Base-by-base conservation (phyloP, 2,888 invertebrate genomes). In the Stomorhina lunata region DNA sequence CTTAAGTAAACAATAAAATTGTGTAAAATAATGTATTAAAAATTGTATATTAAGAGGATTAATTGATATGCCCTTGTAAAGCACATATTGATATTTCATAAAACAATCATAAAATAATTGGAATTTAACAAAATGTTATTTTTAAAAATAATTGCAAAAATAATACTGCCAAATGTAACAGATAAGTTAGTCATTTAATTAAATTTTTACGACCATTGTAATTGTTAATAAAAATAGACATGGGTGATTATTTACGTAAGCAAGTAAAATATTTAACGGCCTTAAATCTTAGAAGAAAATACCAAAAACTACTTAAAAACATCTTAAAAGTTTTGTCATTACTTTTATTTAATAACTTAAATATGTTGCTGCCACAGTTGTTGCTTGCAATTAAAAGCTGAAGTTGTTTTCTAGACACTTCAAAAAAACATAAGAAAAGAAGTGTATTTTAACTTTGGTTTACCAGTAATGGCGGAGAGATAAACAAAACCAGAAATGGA, bases 271-370 rank as follows among this genome's bases (percentile, higher is more conserved):
- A n/a, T n/a, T n/a, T n/a, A n/a, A n/a, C n/a, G n/a, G n/a, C n/a
- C n/a, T n/a, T n/a, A n/a, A n/a, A n/a, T n/a, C n/a, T n/a, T n/a
- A n/a, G n/a, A n/a, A n/a, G n/a, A n/a, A n/a, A n/a, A n/a, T n/a
- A n/a, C n/a, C n/a, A 6, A 57, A 32, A 34, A 78, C 71, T 71
- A 71, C 55, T 79, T 72, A 66, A 66, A 57, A 73, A 72, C 59
- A 59, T 66, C 59, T 72, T 79, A 79, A 72, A 79, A 79, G 50
- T 79, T 79, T 66, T 59, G 50, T 61, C 63, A 73, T 79, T 79
- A 61, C 66, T 29, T 63, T 61, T 20, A 15, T 32, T 37, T n/a
- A 59, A 22, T 10, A 17, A 17, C 32, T 57, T 10, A 7, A 20
- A 9, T 32, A 34, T 22, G 25, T 15, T 66, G 17, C 15, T 73